Evolutionary conservation across 1,140 invertebrate genomes (phyloP), one percentile per base, ranked within the genome.

Genomic region (Drosophila sucinea): DNA sequence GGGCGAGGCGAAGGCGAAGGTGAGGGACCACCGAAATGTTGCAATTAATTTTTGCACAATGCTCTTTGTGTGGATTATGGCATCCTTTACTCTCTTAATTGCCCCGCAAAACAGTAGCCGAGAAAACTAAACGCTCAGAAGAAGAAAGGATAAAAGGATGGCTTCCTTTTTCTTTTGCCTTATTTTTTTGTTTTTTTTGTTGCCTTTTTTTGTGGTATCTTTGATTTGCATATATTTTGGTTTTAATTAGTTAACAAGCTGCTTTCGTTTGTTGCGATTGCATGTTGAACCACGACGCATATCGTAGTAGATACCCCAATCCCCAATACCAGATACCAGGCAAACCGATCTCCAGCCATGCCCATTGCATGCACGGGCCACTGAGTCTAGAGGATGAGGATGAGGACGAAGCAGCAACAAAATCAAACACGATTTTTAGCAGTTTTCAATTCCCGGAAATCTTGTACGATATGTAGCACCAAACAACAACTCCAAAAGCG

Each of bases 211-310:
- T 72, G 67, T 58, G 58, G 64, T 64, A 73, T 87, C 75, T 89
- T 91, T 91, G 89, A 91, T 91, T 91, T 91, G 89, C 89, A 91
- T 91, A 91, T 89, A 91, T 91, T 91, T 91, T 73, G 89, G 79
- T 91, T 91, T 91, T 91, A 91, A 91, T 91, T 91, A 91, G 89
- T 91, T 91, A 91, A 91, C 89, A 91, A 91, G 89, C 89, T 91
- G 89, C 89, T 91, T 91, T 91, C 81, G 89, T 89, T 91, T 91
- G 81, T 89, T 90, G 69, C 81, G 81, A 90, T 90, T 91, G 89
- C 89, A 91, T 91, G 89, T 91, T 91, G 79, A 79, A 85, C 71
- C 83, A 79, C 76, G 83, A 87, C 90, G 83, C 89, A 79, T 85
- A 89, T 90, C 83, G 83, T 87, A 89, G 83, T 87, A 89, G 84